These are phyloP conservation scores for Aporrectodea caliginosa DNA, from an alignment of 1,140 invertebrate species.

Conservation along the genomic window DNA sequence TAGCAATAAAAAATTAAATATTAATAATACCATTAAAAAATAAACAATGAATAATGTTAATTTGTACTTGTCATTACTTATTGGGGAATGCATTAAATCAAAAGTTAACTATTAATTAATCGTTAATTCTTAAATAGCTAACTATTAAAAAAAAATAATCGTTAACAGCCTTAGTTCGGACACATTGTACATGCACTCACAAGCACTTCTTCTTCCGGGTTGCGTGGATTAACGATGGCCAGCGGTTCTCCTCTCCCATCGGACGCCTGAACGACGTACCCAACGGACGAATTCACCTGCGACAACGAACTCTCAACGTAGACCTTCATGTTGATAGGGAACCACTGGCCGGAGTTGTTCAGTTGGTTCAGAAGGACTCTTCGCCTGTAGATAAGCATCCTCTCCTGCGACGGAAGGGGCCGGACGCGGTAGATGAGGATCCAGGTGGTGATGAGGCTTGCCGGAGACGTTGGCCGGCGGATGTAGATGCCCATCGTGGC, in stretches of 20 bases:
- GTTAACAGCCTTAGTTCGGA: no score
- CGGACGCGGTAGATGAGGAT: constrained; percentile 40
- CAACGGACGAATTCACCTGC: constrained; percentile 31
- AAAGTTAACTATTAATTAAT: no score
- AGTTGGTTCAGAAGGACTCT: neutral
- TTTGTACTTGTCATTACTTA: no score
- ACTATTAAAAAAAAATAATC: no score
- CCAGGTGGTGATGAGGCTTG: neutral
- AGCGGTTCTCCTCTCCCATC: constrained; percentile 64
- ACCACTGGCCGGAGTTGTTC: neutral
- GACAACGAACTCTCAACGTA: constrained; percentile 51
- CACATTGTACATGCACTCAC: no score
- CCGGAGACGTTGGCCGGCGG: neutral
- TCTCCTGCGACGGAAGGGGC: neutral
- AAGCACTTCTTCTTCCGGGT: constrained; percentile 78
- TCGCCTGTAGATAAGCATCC: neutral
- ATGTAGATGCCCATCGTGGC: constrained; percentile 12
- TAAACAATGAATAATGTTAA: no score
- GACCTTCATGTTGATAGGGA: neutral
- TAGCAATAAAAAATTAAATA: no score
- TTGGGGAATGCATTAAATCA: no score
- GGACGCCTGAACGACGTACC: constrained; percentile 36
- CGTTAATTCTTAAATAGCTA: no score
- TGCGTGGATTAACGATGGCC: constrained; percentile 85
- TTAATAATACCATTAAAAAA: no score